A percentile compares a stretch with the other conserved stretches of the same genome.
phyloP scores from a whole-genome alignment of 2,113 vertebrate genomes.

The Salvator merianae region DNA sequence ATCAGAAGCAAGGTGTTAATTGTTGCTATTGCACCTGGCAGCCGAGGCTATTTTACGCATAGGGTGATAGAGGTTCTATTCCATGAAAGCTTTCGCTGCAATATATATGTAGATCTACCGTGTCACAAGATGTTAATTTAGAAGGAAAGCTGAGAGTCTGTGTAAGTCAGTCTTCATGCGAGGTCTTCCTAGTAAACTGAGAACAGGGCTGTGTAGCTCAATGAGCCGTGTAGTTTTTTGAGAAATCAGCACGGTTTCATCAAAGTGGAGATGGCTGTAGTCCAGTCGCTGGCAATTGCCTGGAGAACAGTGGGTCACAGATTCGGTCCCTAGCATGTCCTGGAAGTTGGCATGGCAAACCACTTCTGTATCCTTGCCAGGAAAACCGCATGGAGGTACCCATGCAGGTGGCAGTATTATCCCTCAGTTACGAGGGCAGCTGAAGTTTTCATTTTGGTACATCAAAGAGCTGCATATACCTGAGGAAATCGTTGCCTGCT shows the following conservation, averaged over 20 bases:
- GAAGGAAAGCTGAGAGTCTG: slow-evolving; percentile 26
- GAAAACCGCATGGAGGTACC: no score
- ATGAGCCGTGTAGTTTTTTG: neutral
- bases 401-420: no score
- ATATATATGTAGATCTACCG: neutral
- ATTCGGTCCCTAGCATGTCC: no score
- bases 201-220: neutral
- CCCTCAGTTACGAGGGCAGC: no score
- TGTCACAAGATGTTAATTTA: neutral
- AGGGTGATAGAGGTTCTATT: neutral
- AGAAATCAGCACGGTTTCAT: neutral
- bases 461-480: no score
- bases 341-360: neutral
- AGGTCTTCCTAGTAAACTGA: neutral
- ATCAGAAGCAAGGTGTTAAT: neutral
- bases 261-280: neutral
- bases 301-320: no score
- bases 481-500: no score
- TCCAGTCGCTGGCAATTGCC: neutral
- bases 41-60: neutral
- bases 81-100: neutral
- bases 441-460: no score
- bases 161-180: neutral
- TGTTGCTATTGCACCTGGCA: neutral
- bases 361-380: no score